phyloP scores from a whole-genome alignment of 2,113 vertebrate species.

The rabbit (Oryctolagus cuniculus) region DNA sequence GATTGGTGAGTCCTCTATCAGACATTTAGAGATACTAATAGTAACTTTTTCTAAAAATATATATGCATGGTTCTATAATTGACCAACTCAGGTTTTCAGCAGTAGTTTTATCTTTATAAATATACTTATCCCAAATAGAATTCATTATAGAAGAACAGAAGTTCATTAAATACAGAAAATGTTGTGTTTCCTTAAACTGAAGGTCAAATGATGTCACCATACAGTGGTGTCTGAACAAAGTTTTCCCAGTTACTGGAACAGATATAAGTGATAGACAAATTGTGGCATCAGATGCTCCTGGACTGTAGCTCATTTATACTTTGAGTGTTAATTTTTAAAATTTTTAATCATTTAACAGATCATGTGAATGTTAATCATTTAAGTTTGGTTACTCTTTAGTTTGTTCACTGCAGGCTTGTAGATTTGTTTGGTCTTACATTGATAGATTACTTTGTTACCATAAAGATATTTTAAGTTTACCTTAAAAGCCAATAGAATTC shows the following conservation, averaged over 20 bases:
- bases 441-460: not conserved
- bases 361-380: not conserved
- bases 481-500: not conserved
- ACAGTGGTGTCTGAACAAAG: not conserved
- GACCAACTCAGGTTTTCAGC: not conserved
- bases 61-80: not conserved
- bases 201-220: not conserved
- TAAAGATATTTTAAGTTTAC: not conserved
- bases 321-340: not conserved
- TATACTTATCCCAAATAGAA: not conserved
- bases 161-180: not conserved
- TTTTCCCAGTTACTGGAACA: not conserved
- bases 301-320: not conserved
- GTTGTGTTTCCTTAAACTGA: not conserved
- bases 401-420: not conserved
- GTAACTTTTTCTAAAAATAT: not conserved
- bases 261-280: not conserved
- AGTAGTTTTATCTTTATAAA: not conserved
- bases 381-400: not conserved
- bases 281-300: too few relatives aligned
- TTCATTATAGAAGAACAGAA: not conserved
- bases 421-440: slow-evolving; percentile 23
- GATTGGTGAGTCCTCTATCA: not conserved
- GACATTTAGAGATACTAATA: not conserved
- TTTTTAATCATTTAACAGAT: not conserved